Evolutionary conservation across 1,140 invertebrate species (phyloP), one percentile per base, ranked within the genome.

Genomic region (Lerema accius): DNA sequence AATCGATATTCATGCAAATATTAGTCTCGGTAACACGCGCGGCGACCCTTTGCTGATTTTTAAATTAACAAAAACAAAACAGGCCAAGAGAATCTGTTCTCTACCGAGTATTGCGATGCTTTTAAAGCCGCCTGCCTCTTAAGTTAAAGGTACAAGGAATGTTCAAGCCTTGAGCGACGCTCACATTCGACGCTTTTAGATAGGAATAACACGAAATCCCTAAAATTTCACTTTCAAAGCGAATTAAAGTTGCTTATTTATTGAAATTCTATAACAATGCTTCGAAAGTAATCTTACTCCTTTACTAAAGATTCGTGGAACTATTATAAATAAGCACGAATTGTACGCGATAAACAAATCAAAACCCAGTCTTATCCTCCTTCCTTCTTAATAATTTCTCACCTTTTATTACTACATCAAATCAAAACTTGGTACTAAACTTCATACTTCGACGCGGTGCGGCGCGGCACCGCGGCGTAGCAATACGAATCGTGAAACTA

Each of bases 1-100:
- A 69, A 71, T 78, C 66, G 61, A 73, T 71, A 67, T 46, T 48
- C 40, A 64, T 63, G 40, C 61, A 61, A 68, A 74, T 64, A 65
- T 67, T 48, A 39, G 56, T 32, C 13, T 23, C 28, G 7, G 9
- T 39, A 59, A 48, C 3, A 32, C 17, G 28, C 26, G 26, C 0
- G 26, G 15, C 16, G 14, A 14, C 6, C 26, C 35, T 58, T 63
- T 61, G 42, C 61, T 51, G 23, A 63, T 63, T 48, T 55, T 55
- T 48, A 26, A 32, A n/a, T 13, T 32, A 15, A 49, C 9, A 32
- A 23, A 14, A 9, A 28, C 10, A 48, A 37, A 37, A n/a, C n/a
- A n/a, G n/a, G n/a, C n/a, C n/a, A 10, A 32, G 28, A 32, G 28
- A 9, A 32, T 23, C n/a, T n/a, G n/a, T 23, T 23, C 23, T 23